Base-by-base conservation (phyloP, 2,888 invertebrate species). In the Drosophila seclusa region DNA sequence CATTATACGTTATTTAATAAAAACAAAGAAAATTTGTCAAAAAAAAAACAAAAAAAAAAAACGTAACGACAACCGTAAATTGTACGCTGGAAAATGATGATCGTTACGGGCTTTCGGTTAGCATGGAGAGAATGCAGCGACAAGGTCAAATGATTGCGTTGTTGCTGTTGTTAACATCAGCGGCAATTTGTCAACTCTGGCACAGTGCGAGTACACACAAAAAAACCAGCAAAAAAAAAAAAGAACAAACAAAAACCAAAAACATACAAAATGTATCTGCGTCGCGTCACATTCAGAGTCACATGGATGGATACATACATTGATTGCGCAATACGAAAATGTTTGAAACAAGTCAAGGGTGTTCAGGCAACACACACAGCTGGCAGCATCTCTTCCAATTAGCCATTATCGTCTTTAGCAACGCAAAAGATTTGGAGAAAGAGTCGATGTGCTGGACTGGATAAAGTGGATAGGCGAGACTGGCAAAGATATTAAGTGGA, bases 11-110 rank as follows among this genome's bases (percentile, higher is more conserved):
- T 80, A 87, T 84, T 87, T 79, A 73, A 76, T 72, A 82, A 61
- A 83, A 88, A 88, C 84, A 83, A 80, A 80, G 83, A 87, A 82
- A 87, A 68, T 82, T 83, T 78, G 76, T 76, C 76, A 87, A 82
- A 70, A 50, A 32, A 18, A 18, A 3, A 27, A 27, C 5, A 8
- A 24, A 24, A 62, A 32, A 13, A 2, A n/a, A 11, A 32, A 24
- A 2, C 13, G 7, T 36, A 53, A 13, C 7, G n/a, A 38, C 27
- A 21, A 45, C 11, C 40, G 77, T 78, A 77, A 86, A 77, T 83
- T 86, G 74, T 74, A 45, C 32, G 50, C 58, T 79, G 86, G 86
- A 80, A 84, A 84, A 77, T 80, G 75, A 75, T 79, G 59, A 82
- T 80, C 68, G 62, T 78, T 69, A 69, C 68, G 64, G 60, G 49